These are phyloP conservation scores for Stylophora pistillata DNA, from an alignment of 64 coral and sea anemone species.

Conservation along the genomic window DNA sequence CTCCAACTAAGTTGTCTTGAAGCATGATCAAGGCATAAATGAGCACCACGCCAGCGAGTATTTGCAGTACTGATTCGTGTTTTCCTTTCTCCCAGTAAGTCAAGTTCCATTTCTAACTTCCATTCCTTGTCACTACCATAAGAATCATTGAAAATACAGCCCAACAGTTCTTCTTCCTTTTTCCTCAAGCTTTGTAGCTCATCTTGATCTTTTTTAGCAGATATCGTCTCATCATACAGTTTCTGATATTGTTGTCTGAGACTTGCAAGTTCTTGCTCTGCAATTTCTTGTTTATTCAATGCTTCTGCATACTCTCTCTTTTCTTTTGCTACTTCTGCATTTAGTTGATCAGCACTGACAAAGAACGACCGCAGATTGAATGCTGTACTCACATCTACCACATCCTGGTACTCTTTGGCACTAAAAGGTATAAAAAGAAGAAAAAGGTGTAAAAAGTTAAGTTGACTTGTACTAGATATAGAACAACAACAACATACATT, in stretches of 20 bases:
- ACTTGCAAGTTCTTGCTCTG: slow-evolving; percentile 74
- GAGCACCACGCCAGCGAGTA: slow-evolving; percentile 74
- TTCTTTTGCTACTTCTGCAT: slow-evolving; percentile 73
- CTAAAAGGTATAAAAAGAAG: slow-evolving; percentile 33
- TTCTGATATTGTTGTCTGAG: slow-evolving; percentile 78
- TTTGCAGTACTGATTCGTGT: slow-evolving; percentile 70
- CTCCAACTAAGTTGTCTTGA: slow-evolving; percentile 69
- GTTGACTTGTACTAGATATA: no score
- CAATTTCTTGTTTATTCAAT: slow-evolving; percentile 90
- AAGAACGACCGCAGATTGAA: slow-evolving; percentile 78
- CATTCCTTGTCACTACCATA: slow-evolving; percentile 92
- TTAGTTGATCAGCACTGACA: slow-evolving; percentile 61
- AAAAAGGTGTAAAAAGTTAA: background rate
- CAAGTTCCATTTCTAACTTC: slow-evolving; percentile 85
- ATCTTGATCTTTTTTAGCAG: slow-evolving; percentile 51
- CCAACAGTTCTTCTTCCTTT: slow-evolving; percentile 69
- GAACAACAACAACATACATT: no score
- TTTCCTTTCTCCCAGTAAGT: slow-evolving; percentile 65
- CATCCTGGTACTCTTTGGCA: slow-evolving; percentile 89
- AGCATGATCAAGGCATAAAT: slow-evolving; percentile 62
- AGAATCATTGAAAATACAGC: slow-evolving; percentile 87
- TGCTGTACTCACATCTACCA: slow-evolving; percentile 60
- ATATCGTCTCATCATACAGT: slow-evolving; percentile 62
- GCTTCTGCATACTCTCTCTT: slow-evolving; percentile 88
- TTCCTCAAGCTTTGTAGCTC: slow-evolving; percentile 40